Evolutionary conservation across 2,888 invertebrate genomes (phyloP).

Genomic region (Eulithis prunata): DNA sequence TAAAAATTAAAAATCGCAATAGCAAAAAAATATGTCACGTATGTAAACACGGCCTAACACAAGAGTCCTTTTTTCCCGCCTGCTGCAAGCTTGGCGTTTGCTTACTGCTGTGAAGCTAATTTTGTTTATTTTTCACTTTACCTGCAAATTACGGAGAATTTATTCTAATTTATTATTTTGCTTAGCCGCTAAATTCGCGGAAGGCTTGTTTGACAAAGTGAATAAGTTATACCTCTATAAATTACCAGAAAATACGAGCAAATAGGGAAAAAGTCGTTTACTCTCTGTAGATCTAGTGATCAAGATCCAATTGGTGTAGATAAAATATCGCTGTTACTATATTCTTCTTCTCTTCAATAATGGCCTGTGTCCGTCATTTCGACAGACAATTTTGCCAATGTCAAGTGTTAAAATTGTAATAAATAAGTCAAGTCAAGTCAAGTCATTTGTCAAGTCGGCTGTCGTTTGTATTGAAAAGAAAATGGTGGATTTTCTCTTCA

Average conservation of each 20-base stretch:
- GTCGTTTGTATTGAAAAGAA: too few relatives aligned
- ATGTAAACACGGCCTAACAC: slow-evolving; percentile 24
- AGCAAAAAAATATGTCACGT: too few relatives aligned
- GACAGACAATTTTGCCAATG: too few relatives aligned
- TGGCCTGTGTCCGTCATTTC: too few relatives aligned
- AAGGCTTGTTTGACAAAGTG: slow-evolving; percentile 21
- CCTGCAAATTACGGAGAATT: slow-evolving; percentile 58
- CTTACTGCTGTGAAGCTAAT: slow-evolving; percentile 55
- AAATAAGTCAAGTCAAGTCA: too few relatives aligned
- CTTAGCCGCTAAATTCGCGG: slow-evolving; percentile 40
- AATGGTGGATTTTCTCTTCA: too few relatives aligned
- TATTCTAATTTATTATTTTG: slow-evolving; percentile 59
- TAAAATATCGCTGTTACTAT: too few relatives aligned
- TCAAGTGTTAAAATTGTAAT: too few relatives aligned
- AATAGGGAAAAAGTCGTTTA: background rate
- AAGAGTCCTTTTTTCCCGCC: slow-evolving; percentile 24
- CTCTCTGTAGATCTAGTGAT: too few relatives aligned
- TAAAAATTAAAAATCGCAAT: too few relatives aligned
- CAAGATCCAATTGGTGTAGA: background rate
- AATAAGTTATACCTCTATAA: background rate
- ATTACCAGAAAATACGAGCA: background rate
- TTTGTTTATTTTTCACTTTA: slow-evolving; percentile 61
- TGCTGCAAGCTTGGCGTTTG: slow-evolving; percentile 16
- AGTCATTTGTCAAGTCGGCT: too few relatives aligned
- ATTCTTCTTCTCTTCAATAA: too few relatives aligned